Percentiles rank a stretch among this genome's conserved stretches.
These are phyloP conservation scores for Hiodon tergisus DNA, from an alignment of 2,113 vertebrate genomes.

Conservation along the genomic window DNA sequence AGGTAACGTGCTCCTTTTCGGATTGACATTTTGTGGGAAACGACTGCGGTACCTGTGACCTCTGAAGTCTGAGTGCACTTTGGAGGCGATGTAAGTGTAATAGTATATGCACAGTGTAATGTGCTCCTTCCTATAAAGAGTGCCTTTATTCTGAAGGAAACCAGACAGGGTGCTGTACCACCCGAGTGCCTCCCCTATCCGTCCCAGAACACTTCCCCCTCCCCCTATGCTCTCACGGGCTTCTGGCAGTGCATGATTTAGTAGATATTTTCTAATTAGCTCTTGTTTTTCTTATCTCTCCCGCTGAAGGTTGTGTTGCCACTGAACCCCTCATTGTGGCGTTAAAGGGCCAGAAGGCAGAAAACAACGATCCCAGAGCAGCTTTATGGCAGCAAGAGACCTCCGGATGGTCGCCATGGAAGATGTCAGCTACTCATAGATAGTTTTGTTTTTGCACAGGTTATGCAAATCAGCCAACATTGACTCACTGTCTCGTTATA, in stretches of 20 bases:
- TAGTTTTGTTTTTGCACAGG: conserved; percentile 43
- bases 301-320: conserved; percentile 20
- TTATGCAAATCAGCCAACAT: conserved; percentile 58
- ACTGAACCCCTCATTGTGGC: conserved; percentile 1
- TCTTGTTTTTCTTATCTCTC: conserved; percentile 26
- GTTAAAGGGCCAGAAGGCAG: conserved; percentile 38
- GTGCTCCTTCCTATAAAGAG: too few species aligned
- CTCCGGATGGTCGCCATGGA: conserved; percentile 7
- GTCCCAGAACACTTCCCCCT: background rate
- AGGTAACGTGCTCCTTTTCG: too few species aligned
- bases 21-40: background rate
- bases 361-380: conserved; percentile 29
- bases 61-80: too few species aligned
- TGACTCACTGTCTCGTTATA: conserved; percentile 48
- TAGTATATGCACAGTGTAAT: too few species aligned
- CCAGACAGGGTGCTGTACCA: background rate
- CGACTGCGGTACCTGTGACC: too few species aligned
- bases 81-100: too few species aligned
- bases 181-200: background rate
- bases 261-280: conserved; percentile 25
- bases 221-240: background rate
- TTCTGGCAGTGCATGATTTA: background rate
- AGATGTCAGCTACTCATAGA: conserved; percentile 28
- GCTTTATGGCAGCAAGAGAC: conserved; percentile 19
- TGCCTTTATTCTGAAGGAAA: background rate